Base-by-base conservation (phyloP, 2,113 vertebrate species). In the Anoplopoma fimbria region DNA sequence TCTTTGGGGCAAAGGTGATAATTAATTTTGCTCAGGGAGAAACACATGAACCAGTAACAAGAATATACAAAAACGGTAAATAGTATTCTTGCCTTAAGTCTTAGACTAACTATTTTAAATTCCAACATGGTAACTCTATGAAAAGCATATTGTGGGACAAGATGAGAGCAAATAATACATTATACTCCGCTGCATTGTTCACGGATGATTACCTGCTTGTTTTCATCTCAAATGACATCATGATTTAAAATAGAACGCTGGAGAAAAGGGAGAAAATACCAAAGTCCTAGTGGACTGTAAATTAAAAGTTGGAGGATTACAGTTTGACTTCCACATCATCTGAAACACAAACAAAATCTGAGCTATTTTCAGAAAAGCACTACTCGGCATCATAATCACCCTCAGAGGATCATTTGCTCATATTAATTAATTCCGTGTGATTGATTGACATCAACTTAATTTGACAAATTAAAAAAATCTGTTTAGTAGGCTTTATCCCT, bases 1-100 rank as follows among this genome's bases (percentile, higher is more conserved):
- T 93, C 89, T 94, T 92, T 90, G 88, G 93, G 94, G 93, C 86
- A 92, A 93, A 88, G 89, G 89, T 94, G 91, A 92, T 95, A 93
- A 95, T 95, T 94, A 91, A 94, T 93, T 94, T 93, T 85, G 93
- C 93, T 93, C 87, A 89, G 82, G 93, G 93, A 93, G 74, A 85
- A 61, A 64, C 78, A 81, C 83, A 71, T 78, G 65, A 81, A 86
- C 62, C 75, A 78, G 64, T 36, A 81, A 80, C 31, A 86, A 75
- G 58, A 85, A 90, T 73, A 87, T 79, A 81, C 77, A 88, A 91
- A 81, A 83, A 86, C 79, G 82, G 82, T 88, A 79, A 92, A 92
- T 79, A 53, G 85, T 87, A 63, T 83, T 91, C 38, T 79, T 83
- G 88, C 90, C 92, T 88, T 93, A 34, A 88, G 87, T 91, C 82